A percentile compares a stretch with the other conserved stretches of the same genome.
Evolutionary conservation across 2,797 vertebrate genomes (phyloP).

Genomic region (Lindbergichthys nudifrons): DNA sequence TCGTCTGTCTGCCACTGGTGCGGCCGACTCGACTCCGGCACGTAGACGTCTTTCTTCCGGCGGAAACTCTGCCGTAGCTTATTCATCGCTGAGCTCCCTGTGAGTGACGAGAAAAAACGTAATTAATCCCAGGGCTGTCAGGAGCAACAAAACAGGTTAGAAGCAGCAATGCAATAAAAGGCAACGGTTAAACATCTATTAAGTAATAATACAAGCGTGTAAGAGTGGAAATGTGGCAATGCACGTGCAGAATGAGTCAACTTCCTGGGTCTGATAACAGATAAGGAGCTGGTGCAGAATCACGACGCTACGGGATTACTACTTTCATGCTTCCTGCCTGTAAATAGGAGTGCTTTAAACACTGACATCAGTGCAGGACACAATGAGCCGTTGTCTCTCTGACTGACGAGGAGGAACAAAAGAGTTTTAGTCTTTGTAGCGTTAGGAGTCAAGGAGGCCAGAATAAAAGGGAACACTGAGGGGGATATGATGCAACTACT

Average conservation of each 20-base stretch:
- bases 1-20: conserved; percentile 99
- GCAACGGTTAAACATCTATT: neutral
- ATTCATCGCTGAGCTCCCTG: conserved; percentile 92
- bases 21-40: conserved; percentile 97
- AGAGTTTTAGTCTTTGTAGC: neutral
- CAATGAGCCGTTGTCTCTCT: conserved; percentile 19
- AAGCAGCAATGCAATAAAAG: conserved; percentile 2
- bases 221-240: conserved; percentile 5
- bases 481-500: neutral
- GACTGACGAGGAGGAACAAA: conserved; percentile 32
- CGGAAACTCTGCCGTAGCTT: conserved; percentile 99
- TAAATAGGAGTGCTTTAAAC: conserved; percentile 29
- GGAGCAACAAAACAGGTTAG: conserved; percentile 7
- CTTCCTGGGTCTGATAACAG: conserved; percentile 38
- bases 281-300: conserved; percentile 5
- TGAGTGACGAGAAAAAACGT: conserved; percentile 27
- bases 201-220: conserved; percentile 1
- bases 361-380: conserved; percentile 11
- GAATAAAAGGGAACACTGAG: conserved; percentile 11
- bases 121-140: conserved; percentile 19
- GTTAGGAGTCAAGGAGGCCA: conserved; percentile 5
- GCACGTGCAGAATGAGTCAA: conserved; percentile 9
- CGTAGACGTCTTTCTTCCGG: conserved; percentile 98
- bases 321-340: neutral
- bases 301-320: neutral